Percentiles rank a stretch among this genome's conserved stretches.
Evolutionary conservation across 2,797 vertebrate genomes (phyloP).

Genomic region (Toxotes lorentzi): DNA sequence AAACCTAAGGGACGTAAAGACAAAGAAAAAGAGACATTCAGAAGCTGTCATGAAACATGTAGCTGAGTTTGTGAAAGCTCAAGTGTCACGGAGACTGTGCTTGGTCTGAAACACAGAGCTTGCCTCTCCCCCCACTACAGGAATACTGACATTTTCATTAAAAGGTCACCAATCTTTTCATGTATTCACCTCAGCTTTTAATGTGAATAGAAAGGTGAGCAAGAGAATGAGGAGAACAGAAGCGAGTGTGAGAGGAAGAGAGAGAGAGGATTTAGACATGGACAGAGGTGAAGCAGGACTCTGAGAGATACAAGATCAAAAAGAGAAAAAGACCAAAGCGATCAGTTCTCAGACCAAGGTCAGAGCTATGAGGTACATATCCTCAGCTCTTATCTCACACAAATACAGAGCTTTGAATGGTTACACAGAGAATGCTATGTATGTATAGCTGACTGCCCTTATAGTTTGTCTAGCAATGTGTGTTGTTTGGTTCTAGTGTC

Average conservation of each 20-base stretch:
- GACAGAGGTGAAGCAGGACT: slow-evolving; percentile 61
- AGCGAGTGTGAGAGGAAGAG: slow-evolving; percentile 77
- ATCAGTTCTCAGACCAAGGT: slow-evolving; percentile 75
- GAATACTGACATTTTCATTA: slow-evolving; percentile 88
- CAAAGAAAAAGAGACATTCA: slow-evolving; percentile 71
- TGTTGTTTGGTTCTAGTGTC: slow-evolving; percentile 32
- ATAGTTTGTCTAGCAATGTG: slow-evolving; percentile 22
- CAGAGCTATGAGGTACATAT: slow-evolving; percentile 61
- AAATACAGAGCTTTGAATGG: slow-evolving; percentile 63
- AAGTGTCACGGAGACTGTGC: slow-evolving; percentile 70
- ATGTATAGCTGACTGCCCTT: slow-evolving; percentile 40
- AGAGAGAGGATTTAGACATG: slow-evolving; percentile 71
- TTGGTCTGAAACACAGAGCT: slow-evolving; percentile 62
- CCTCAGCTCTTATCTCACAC: slow-evolving; percentile 67
- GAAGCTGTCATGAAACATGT: slow-evolving; percentile 65
- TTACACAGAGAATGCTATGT: slow-evolving; percentile 44
- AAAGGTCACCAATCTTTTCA: slow-evolving; percentile 88
- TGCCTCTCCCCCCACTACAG: slow-evolving; percentile 71
- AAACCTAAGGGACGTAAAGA: neutral
- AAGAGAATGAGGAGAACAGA: slow-evolving; percentile 84
- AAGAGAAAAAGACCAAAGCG: slow-evolving; percentile 77
- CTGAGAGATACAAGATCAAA: slow-evolving; percentile 80
- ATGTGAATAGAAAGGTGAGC: slow-evolving; percentile 88
- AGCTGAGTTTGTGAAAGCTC: slow-evolving; percentile 71
- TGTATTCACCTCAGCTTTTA: slow-evolving; percentile 88